Base-by-base conservation (phyloP, 1,140 invertebrate species). In the Drosophila virilis region DNA sequence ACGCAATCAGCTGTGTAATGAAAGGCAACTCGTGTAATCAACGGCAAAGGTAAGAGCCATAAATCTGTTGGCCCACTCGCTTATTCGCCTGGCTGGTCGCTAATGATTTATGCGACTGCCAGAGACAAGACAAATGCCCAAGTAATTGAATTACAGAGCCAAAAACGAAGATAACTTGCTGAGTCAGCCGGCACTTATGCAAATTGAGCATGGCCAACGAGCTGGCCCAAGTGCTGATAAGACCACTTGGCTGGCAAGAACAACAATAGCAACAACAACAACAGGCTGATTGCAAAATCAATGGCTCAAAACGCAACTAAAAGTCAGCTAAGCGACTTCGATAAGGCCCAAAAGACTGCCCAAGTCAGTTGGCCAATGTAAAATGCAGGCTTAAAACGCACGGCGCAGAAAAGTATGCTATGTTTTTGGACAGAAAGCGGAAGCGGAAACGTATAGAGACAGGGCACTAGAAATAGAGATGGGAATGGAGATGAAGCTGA, bases 101-200 rank as follows among this genome's bases (percentile, higher is more conserved):
- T 78, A 75, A 89, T 89, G 84, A 89, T 89, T 89, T 89, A 89
- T 89, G 78, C 57, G 70, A 72, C 45, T 71, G 67, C 60, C 33
- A 46, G 61, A 60, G 68, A 64, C 52, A 75, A 89, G 84, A 89
- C 84, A 89, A 89, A 89, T 89, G 80, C 67, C 70, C 70, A 84
- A 84, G 84, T 89, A 89, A 89, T 89, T 89, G 84, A 89, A 89
- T 89, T 84, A 89, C 85, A 78, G 69, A 54, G 69, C 59, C 70
- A 59, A 61, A 78, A 83, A 84, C 46, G 58, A 69, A 78, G 81
- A 85, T 57, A 88, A 88, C 73, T 73, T 71, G 82, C 83, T 83
- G 79, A 88, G 58, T 83, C 83, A 88, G 83, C 69, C 43, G 45
- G 71, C 84, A 89, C 83, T 88, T 88, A 88, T 88, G 83, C 74